phyloP scores from a whole-genome alignment of 2,113 vertebrate genomes.

The Benitochromis conjunctus region DNA sequence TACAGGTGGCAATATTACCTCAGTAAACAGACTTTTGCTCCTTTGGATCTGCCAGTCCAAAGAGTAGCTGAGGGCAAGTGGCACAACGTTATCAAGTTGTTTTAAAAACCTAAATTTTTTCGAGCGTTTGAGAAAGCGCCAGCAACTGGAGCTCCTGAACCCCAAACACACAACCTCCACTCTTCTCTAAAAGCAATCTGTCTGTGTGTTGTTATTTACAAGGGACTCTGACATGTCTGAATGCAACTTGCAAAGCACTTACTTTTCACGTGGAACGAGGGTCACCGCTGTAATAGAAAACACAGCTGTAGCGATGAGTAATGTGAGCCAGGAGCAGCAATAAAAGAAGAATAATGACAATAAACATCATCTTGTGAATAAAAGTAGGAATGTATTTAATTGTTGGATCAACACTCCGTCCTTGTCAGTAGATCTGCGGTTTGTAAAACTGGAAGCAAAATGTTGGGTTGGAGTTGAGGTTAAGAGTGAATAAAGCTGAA shows the following conservation, averaged over 20 bases:
- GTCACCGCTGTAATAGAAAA: not conserved
- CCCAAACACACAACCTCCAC: not conserved
- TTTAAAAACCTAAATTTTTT: not conserved
- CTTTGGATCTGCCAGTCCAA: not conserved
- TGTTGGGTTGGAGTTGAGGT: not conserved
- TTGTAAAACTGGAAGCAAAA: not conserved
- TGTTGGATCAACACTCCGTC: not conserved
- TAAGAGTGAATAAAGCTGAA: not conserved
- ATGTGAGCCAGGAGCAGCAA: not conserved
- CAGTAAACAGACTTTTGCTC: not conserved
- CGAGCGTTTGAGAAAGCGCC: not conserved
- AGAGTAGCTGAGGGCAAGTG: not conserved
- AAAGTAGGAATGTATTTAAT: not conserved
- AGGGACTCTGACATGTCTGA: not conserved
- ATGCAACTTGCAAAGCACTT: not conserved
- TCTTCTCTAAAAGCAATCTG: not conserved
- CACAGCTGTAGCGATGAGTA: not conserved
- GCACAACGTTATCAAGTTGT: not conserved
- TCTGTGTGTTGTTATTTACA: not conserved
- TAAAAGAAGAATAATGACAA: not conserved
- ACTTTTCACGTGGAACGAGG: not conserved
- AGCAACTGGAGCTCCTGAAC: not conserved
- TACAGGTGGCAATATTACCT: not conserved
- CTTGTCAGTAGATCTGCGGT: not conserved
- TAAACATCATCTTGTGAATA: not conserved